phyloP scores from a whole-genome alignment of 30 jellyfish, hydroid and myxozoan genomes.

The Catostylus mosaicus region DNA sequence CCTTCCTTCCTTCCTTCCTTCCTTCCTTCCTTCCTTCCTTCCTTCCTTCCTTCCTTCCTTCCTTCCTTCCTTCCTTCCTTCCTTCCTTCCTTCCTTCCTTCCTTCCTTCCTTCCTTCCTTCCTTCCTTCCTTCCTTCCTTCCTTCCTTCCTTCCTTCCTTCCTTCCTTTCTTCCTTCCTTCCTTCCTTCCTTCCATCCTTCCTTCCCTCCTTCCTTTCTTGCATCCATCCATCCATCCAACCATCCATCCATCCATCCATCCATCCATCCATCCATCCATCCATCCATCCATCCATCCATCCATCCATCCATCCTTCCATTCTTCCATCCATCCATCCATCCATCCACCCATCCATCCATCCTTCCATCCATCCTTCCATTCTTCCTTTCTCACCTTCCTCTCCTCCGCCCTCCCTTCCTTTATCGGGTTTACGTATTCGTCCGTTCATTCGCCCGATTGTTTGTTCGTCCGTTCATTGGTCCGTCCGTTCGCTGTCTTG shows the following conservation, averaged over 20 bases:
- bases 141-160: not conserved
- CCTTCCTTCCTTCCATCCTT: not conserved
- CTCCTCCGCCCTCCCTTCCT: not conserved
- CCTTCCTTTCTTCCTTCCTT: not conserved
- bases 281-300: not conserved
- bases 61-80: not conserved
- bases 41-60: not conserved
- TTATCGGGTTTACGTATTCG: not conserved
- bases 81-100: not conserved
- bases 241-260: not conserved
- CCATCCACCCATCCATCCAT: not conserved
- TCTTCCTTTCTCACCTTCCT: too few relatives aligned
- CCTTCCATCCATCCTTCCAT: too few relatives aligned
- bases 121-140: not conserved
- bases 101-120: not conserved
- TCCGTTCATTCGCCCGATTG: not conserved
- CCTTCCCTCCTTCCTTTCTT: not conserved
- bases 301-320: not conserved
- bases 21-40: not conserved
- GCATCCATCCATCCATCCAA: not conserved
- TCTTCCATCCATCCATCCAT: not conserved
- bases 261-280: not conserved
- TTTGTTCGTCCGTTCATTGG: not conserved
- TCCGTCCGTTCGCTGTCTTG: not conserved
- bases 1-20: not conserved